Conservation (phyloP, 2,888 invertebrate genomes). For the Neelides folsomi region DNA sequence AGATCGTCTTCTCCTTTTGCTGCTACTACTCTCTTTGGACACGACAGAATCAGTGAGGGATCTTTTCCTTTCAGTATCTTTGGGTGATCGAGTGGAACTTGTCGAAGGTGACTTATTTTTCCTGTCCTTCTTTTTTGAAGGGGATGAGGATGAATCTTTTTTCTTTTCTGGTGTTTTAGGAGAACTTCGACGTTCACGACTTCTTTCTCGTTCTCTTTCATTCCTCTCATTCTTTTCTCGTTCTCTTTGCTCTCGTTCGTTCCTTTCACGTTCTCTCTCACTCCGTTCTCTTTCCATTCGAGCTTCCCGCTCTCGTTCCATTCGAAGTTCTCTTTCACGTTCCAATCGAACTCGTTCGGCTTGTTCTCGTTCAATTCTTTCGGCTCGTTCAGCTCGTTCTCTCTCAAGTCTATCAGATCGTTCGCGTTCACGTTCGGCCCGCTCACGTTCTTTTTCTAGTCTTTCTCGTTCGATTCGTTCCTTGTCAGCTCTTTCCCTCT, state of each 20-base stretch:
- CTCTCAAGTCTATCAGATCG: no score
- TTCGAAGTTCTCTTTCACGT: conserved; percentile 4
- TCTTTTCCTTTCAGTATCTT: not conserved
- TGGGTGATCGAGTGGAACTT: not conserved
- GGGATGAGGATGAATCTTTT: not conserved
- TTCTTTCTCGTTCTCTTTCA: conserved; percentile 5
- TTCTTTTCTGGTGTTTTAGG: not conserved
- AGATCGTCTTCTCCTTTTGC: conserved; percentile 7
- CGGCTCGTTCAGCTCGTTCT: not conserved
- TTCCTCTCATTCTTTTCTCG: conserved; percentile 7
- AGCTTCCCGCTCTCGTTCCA: conserved; percentile 5
- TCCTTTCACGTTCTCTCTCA: conserved; percentile 11
- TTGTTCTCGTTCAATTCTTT: not conserved
- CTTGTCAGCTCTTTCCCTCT: no score
- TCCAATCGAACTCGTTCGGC: conserved; percentile 4
- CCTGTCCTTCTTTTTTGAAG: conserved; percentile 6
- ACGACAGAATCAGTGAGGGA: not conserved
- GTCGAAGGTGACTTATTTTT: conserved; percentile 10
- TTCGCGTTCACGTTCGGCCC: no score
- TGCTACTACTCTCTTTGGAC: conserved; percentile 3
- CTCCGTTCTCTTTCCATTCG: conserved; percentile 7
- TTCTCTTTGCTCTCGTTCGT: conserved; percentile 11
- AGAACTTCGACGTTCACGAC: not conserved
- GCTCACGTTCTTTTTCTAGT: no score
- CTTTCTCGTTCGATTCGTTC: no score